phyloP scores from a whole-genome alignment of 1,140 invertebrate species.

The Lepidurus packardi region DNA sequence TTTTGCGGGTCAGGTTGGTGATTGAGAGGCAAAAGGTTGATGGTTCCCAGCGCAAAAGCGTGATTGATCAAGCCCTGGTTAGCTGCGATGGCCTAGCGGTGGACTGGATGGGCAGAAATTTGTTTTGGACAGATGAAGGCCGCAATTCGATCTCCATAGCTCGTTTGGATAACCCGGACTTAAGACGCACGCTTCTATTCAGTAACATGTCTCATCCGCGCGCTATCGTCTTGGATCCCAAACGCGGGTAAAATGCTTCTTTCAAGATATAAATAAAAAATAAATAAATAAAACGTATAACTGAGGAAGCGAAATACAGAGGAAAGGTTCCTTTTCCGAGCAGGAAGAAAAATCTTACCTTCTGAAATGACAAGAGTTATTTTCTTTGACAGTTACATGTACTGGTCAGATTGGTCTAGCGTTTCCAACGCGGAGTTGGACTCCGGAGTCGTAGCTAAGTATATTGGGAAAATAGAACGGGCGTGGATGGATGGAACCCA shows the following conservation, averaged over 20 bases:
- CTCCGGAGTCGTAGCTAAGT: constrained; percentile 27
- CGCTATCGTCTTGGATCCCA: constrained; percentile 64
- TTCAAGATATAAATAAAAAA: background rate
- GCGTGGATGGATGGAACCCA: constrained; percentile 53
- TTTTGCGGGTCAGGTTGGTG: constrained; percentile 43
- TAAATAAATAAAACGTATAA: background rate
- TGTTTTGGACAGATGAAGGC: constrained; percentile 75
- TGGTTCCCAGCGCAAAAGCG: constrained; percentile 43
- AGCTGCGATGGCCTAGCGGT: constrained; percentile 65
- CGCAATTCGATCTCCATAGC: constrained; percentile 57
- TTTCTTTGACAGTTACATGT: constrained; percentile 44
- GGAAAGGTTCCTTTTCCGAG: background rate
- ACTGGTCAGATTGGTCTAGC: constrained; percentile 50
- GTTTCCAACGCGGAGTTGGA: constrained; percentile 20
- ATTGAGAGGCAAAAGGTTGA: constrained; percentile 49
- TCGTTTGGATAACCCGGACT: constrained; percentile 50
- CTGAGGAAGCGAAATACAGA: background rate
- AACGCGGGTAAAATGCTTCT: constrained; percentile 43
- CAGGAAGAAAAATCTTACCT: background rate
- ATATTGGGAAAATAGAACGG: constrained; percentile 47
- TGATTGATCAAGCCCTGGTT: constrained; percentile 47
- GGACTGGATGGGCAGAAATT: constrained; percentile 70
- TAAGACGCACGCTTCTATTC: constrained; percentile 51
- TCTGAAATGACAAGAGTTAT: constrained; percentile 22
- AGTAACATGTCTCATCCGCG: constrained; percentile 54